phyloP scores from a whole-genome alignment of 1,140 invertebrate genomes.

The Drosophila ficusphila region DNA sequence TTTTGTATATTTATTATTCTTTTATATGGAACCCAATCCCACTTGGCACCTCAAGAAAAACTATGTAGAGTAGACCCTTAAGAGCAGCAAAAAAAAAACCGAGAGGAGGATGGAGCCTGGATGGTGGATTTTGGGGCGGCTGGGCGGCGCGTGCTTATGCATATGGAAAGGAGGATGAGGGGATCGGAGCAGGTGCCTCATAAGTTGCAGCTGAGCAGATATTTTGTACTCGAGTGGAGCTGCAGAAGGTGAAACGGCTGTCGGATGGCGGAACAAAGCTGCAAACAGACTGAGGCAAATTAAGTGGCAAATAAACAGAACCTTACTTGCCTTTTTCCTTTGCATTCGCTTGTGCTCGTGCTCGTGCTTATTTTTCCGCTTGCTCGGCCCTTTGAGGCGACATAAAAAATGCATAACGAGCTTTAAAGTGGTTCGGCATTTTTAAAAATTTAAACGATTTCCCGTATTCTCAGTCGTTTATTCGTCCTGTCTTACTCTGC shows the following conservation, averaged over 20 bases:
- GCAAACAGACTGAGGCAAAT: slow-evolving; percentile 71
- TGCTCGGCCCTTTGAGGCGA: slow-evolving; percentile 36
- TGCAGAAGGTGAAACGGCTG: slow-evolving; percentile 23
- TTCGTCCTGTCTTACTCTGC: slow-evolving; percentile 16
- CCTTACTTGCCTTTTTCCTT: slow-evolving; percentile 48
- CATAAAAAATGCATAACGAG: slow-evolving; percentile 76
- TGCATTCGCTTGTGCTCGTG: slow-evolving; percentile 23
- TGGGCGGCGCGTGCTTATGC: slow-evolving; percentile 63
- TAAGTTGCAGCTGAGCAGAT: slow-evolving; percentile 73
- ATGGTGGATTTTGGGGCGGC: not conserved
- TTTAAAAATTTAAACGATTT: slow-evolving; percentile 61
- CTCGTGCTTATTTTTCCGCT: slow-evolving; percentile 35
- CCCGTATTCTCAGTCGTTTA: slow-evolving; percentile 1
- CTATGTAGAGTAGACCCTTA: slow-evolving; percentile 2
- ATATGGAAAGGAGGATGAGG: slow-evolving; percentile 43
- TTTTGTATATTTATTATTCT: not conserved
- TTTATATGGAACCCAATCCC: no score
- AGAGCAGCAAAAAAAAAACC: not conserved
- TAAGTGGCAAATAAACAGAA: slow-evolving; percentile 80
- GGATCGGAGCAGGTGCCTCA: slow-evolving; percentile 35
- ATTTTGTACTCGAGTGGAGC: slow-evolving; percentile 68
- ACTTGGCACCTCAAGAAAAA: not conserved
- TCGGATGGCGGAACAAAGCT: slow-evolving; percentile 11
- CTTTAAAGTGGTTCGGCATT: slow-evolving; percentile 68
- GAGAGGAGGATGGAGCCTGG: not conserved